phyloP scores from a whole-genome alignment of 2,888 invertebrate genomes.

The Lobophora halterata region DNA sequence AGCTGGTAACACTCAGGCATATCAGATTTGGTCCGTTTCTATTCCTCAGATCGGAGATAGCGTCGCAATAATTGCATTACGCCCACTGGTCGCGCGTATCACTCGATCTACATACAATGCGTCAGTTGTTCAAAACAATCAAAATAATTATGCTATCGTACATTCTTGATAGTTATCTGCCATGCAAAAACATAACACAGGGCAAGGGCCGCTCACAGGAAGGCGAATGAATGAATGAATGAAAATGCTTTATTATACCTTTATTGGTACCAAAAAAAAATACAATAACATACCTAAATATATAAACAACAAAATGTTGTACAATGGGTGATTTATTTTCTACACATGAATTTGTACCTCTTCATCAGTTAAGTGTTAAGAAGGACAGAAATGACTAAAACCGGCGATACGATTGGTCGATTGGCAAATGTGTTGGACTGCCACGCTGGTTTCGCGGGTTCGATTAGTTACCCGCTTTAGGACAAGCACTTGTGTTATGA shows the following conservation, averaged over 20 bases:
- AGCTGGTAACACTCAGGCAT: constrained; percentile 15
- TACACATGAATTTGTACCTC: no score
- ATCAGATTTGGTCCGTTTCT: constrained; percentile 27
- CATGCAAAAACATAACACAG: constrained; percentile 45
- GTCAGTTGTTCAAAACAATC: constrained; percentile 42
- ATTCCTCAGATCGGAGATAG: constrained; percentile 31
- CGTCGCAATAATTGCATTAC: constrained; percentile 30
- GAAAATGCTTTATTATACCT: background rate
- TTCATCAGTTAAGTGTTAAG: no score
- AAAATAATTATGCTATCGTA: constrained; percentile 48
- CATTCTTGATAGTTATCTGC: constrained; percentile 40
- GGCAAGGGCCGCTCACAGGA: background rate
- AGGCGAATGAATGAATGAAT: no score
- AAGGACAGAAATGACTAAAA: no score
- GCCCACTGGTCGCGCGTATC: constrained; percentile 29
- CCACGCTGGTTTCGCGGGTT: no score
- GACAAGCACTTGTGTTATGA: no score
- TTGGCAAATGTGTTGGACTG: no score
- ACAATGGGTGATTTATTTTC: no score
- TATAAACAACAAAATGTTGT: background rate
- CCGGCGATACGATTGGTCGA: no score
- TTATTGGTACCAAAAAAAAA: background rate
- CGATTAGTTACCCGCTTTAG: no score
- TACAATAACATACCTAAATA: background rate
- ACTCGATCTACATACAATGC: constrained; percentile 36